Evolutionary conservation across 2,888 invertebrate species (phyloP).

Genomic region (Agrotis ipsilon): DNA sequence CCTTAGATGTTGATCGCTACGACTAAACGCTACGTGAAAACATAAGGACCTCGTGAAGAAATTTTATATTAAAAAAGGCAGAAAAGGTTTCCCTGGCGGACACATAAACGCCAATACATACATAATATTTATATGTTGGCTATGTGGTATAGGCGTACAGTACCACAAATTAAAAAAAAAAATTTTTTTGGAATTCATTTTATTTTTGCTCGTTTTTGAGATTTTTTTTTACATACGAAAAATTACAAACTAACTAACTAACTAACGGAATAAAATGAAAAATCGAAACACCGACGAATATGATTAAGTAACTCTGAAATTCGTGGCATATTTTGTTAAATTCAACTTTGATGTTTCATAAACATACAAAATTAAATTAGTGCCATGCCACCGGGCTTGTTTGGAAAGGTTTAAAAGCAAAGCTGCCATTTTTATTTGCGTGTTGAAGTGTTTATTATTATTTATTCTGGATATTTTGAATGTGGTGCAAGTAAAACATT

Average conservation of each 20-base stretch:
- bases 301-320: neutral
- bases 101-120: no score
- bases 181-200: no score
- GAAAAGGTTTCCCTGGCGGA: neutral
- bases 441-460: constrained; percentile 66
- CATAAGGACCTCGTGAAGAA: neutral
- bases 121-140: no score
- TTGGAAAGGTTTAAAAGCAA: constrained; percentile 46
- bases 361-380: constrained; percentile 56
- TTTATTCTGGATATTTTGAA: constrained; percentile 66
- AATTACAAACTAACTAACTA: neutral
- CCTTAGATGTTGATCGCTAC: no score
- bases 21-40: constrained; percentile 7
- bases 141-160: no score
- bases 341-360: constrained; percentile 46
- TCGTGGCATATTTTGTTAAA: constrained; percentile 33
- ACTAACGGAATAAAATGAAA: neutral
- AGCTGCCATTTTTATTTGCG: constrained; percentile 55
- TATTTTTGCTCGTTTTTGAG: neutral
- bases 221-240: neutral
- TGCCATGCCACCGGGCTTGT: constrained; percentile 28
- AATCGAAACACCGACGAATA: neutral
- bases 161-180: no score
- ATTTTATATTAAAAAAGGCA: neutral
- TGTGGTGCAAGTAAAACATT: constrained; percentile 63